Base-by-base conservation (phyloP, 2,113 vertebrate species). In the Atrichornis clamosus region DNA sequence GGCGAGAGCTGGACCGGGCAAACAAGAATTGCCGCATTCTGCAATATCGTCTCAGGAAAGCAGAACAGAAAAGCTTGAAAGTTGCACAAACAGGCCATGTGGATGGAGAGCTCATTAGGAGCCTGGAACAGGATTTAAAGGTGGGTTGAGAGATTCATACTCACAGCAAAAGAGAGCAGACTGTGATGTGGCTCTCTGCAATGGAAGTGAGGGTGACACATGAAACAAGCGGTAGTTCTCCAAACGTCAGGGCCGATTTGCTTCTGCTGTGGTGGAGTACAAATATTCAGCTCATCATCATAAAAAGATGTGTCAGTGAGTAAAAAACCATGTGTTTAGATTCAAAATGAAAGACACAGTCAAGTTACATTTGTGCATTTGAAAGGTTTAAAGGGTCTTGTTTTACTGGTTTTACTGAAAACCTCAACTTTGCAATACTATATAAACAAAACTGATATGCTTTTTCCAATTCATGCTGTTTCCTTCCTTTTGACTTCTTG, bases 1-100 rank as follows among this genome's bases (percentile, higher is more conserved):
- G 99, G 46, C 97, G 99, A 85, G 99, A 99, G 92, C 98, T 99
- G 95, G 99, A 99, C 97, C 98, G 99, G 32, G 99, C 99, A 90
- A 99, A 99, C 97, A 99, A 99, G 97, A 99, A 99, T 98, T 99
- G 99, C 96, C 99, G 99, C 86, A 99, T 99, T 95, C 98, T 99
- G 87, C 99, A 99, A 55, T 99, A 99, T 98, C 99, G 99, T 69
- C 98, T 99, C 96, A 98, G 99, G 92, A 99, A 99, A 97, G 98
- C 99, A 0, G 99, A 99, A 96, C 99, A 99, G 98, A 99, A 99
- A 97, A 99, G 99, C 95, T 98, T 99, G 97, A 98, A 99, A 84
- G 99, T 99, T 84, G 99, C 99, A 27, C 99, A 99, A 98, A 99
- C 99, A 0, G 99, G 99, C 30, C 99, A 99, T 53, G 99, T 99